phyloP scores from a whole-genome alignment of 1,140 invertebrate genomes.

The Dolichoris vasculosae region DNA sequence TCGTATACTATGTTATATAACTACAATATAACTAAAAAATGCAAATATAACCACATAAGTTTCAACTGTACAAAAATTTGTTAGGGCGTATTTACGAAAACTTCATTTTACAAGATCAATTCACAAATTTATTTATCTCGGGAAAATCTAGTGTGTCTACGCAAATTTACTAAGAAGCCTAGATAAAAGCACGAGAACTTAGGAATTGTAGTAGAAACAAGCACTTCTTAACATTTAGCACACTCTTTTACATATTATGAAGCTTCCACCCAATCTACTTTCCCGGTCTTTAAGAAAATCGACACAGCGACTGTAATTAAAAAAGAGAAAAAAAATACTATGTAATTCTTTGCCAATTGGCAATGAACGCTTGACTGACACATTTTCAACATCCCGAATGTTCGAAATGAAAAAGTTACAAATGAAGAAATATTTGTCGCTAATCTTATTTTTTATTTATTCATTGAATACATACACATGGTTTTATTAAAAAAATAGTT shows the following conservation, averaged over 20 bases:
- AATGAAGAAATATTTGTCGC: not conserved
- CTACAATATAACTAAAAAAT: not conserved
- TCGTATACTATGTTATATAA: not conserved
- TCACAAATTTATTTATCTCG: conserved; percentile 41
- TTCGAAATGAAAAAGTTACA: conserved; percentile 42
- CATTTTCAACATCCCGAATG: conserved; percentile 22
- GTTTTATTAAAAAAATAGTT: not conserved
- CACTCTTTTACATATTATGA: conserved; percentile 31
- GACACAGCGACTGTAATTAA: not conserved
- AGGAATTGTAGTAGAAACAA: not conserved
- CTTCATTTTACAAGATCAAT: conserved; percentile 17
- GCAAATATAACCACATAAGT: not conserved
- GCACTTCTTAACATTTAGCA: not conserved
- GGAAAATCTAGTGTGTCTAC: not conserved
- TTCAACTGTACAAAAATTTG: not conserved
- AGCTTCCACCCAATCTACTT: not conserved
- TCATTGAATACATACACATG: not conserved
- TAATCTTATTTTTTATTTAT: not conserved
- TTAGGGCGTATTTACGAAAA: not conserved
- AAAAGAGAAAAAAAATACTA: not conserved
- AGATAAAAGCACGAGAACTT: conserved; percentile 11
- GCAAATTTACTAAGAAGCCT: not conserved
- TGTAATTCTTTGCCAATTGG: conserved; percentile 38
- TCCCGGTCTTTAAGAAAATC: conserved; percentile 26
- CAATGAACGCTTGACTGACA: conserved; percentile 36